Conservation (phyloP, 2,113 vertebrate genomes). For the Calidris pugnax region DNA sequence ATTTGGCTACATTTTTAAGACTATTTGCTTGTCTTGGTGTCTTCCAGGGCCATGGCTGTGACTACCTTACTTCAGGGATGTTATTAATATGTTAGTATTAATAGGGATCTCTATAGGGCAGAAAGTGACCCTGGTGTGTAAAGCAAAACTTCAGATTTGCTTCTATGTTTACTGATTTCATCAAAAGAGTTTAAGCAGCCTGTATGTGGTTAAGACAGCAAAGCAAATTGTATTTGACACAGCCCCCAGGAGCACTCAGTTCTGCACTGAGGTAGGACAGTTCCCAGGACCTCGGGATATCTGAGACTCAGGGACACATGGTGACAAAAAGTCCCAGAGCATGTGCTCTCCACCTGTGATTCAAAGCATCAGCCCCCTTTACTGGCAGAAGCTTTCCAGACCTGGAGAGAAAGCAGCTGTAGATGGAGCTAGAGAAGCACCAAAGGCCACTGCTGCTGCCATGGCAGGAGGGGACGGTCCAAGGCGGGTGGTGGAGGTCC, state of each 20-base stretch:
- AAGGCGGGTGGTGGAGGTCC: not conserved
- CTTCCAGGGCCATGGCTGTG: not conserved
- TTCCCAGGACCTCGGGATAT: not conserved
- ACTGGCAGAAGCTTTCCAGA: not conserved
- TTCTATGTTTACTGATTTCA: not conserved
- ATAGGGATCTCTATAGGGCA: not conserved
- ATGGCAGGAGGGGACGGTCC: not conserved
- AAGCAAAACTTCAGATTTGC: not conserved
- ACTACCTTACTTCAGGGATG: not conserved
- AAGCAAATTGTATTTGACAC: not conserved
- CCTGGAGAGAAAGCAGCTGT: conserved; percentile 5
- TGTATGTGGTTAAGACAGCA: not conserved
- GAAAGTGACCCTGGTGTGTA: not conserved
- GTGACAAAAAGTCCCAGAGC: not conserved
- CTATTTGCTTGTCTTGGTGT: not conserved
- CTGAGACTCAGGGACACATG: not conserved
- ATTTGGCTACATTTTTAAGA: not conserved
- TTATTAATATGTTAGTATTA: not conserved
- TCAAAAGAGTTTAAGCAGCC: not conserved
- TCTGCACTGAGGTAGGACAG: not conserved
- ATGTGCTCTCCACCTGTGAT: not conserved
- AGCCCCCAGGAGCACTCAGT: not conserved
- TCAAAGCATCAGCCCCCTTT: not conserved
- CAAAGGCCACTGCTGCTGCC: rapidly evolving
- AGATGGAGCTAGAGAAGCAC: conserved; percentile 64